phyloP scores from a whole-genome alignment of 2,113 vertebrate species.

The Mastomys coucha region DNA sequence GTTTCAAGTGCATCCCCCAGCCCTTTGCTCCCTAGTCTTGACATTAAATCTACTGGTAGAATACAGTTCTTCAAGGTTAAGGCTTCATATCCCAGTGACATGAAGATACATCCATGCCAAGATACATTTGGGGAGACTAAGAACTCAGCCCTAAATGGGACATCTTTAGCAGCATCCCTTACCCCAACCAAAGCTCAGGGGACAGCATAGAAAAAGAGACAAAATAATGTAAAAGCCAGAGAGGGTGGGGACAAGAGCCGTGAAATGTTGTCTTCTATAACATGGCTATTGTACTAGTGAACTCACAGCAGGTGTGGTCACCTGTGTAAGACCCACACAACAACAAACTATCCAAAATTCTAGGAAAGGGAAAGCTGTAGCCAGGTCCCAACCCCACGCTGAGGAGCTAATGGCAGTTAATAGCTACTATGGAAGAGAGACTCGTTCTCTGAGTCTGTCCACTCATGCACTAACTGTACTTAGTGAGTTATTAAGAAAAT shows the following conservation, averaged over 20 bases:
- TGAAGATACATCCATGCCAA: neutral
- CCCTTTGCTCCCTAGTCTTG: neutral
- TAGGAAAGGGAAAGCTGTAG: too few species aligned
- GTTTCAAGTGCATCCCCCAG: neutral
- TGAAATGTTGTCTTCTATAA: neutral
- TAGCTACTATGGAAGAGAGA: neutral
- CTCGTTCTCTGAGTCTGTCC: neutral
- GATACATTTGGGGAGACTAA: neutral
- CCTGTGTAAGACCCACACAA: neutral
- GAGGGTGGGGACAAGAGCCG: neutral
- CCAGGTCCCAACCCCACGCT: neutral
- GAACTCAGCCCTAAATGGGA: neutral
- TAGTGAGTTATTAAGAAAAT: too few species aligned
- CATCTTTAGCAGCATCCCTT: neutral
- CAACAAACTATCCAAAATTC: neutral
- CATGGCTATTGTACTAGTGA: too few species aligned
- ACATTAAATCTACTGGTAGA: neutral
- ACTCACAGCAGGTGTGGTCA: neutral
- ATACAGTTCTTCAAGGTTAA: neutral
- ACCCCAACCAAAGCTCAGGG: neutral
- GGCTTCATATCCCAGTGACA: neutral
- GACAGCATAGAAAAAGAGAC: neutral
- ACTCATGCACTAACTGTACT: neutral
- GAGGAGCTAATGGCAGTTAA: neutral
- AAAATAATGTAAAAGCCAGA: neutral